Evolutionary conservation across 2,797 vertebrate species (phyloP).

Genomic region (Gephyroberyx darwinii): DNA sequence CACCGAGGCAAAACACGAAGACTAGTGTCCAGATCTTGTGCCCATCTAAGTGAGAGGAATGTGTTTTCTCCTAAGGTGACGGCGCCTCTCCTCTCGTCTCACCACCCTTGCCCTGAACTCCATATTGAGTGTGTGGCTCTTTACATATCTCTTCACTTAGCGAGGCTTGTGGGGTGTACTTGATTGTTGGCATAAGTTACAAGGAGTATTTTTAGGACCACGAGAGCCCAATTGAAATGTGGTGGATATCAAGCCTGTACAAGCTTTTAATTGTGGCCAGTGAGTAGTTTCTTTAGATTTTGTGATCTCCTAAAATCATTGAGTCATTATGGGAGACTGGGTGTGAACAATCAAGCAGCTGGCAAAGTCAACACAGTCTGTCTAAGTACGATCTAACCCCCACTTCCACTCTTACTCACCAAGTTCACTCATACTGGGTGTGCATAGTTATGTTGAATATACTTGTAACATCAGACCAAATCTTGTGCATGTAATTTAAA

Average conservation of each 20-base stretch:
- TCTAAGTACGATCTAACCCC: conserved; percentile 48
- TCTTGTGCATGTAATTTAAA: conserved; percentile 10
- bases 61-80: conserved; percentile 36
- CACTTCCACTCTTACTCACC: conserved; percentile 3
- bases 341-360: conserved; percentile 4
- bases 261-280: neutral
- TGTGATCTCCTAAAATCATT: neutral
- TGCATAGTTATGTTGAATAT: conserved; percentile 49
- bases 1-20: conserved; percentile 30
- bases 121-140: conserved; percentile 27
- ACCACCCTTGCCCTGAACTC: conserved; percentile 19
- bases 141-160: conserved; percentile 39
- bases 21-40: conserved; percentile 16
- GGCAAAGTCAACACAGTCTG: conserved; percentile 61
- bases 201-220: conserved; percentile 38
- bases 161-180: conserved; percentile 15
- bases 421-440: conserved; percentile 26
- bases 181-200: neutral
- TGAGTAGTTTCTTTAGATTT: conserved; percentile 2
- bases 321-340: neutral
- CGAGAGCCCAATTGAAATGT: conserved; percentile 8
- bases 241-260: neutral
- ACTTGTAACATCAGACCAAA: conserved; percentile 6
- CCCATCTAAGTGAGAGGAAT: conserved; percentile 32
- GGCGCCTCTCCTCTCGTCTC: conserved; percentile 23